phyloP scores from a whole-genome alignment of 1,140 invertebrate genomes.

The Drosophila virilis region DNA sequence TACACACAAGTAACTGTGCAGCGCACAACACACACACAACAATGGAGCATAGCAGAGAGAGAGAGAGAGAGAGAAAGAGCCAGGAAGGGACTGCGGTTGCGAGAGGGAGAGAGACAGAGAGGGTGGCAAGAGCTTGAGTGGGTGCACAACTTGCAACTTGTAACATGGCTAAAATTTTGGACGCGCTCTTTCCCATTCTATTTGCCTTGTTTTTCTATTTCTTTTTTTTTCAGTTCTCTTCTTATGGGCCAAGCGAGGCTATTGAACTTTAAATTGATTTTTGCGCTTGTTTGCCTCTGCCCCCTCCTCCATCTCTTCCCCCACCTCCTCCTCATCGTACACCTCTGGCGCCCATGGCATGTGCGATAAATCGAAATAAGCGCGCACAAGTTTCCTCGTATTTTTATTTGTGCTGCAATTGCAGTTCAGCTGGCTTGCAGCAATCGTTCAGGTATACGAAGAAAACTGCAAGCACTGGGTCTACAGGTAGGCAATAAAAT shows the following conservation, averaged over 20 bases:
- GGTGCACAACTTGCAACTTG: conserved; percentile 57
- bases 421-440: not conserved
- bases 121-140: conserved; percentile 4
- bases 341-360: conserved; percentile 50
- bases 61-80: not conserved
- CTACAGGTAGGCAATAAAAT: conserved; percentile 23
- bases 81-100: not conserved
- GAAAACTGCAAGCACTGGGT: not conserved
- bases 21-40: not conserved
- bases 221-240: conserved; percentile 24
- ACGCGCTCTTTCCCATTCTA: conserved; percentile 2
- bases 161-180: conserved; percentile 34
- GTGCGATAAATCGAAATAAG: conserved; percentile 80
- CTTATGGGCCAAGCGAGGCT: conserved; percentile 62
- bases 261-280: conserved; percentile 83
- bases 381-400: conserved; percentile 31
- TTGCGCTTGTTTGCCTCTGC: conserved; percentile 66
- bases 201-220: conserved; percentile 42
- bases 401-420: conserved; percentile 33
- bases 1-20: conserved; percentile 59
- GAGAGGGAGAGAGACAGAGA: not conserved
- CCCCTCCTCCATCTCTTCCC: not conserved
- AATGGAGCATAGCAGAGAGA: not conserved
- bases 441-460: not conserved
- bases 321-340: not conserved